Evolutionary conservation across 1,140 invertebrate genomes (phyloP).

Genomic region (Pararge aegeria): DNA sequence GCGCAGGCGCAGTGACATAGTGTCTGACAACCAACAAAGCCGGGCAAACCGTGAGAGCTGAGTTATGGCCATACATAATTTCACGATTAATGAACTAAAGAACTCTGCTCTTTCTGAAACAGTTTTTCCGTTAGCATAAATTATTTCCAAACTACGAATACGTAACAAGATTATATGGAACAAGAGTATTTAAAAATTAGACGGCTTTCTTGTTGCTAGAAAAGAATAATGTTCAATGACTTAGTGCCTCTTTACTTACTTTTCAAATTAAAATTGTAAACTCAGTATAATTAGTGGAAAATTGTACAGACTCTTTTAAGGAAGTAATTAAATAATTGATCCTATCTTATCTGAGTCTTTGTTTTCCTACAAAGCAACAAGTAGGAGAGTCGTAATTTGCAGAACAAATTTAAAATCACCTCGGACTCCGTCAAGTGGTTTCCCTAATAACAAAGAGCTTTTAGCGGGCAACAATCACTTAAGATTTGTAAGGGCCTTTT

Average conservation of each 20-base stretch:
- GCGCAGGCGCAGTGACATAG: constrained; percentile 40
- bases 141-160: constrained; percentile 1
- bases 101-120: background rate
- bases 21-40: constrained; percentile 39
- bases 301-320: background rate
- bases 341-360: background rate
- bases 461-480: constrained; percentile 29
- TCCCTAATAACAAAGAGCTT: constrained; percentile 30
- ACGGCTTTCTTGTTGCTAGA: too few species aligned
- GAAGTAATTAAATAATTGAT: background rate
- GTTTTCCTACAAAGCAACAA: background rate
- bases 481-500: constrained; percentile 26
- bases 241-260: background rate
- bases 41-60: constrained; percentile 21
- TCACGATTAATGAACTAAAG: background rate
- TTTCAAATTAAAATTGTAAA: background rate
- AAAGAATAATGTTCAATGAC: background rate
- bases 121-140: background rate
- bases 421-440: constrained; percentile 5
- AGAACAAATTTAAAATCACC: background rate
- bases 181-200: too few species aligned
- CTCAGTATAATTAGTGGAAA: background rate
- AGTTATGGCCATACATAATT: constrained; percentile 17
- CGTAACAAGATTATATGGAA: background rate
- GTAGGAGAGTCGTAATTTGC: background rate